Percentiles rank a stretch among this genome's conserved stretches.
These are phyloP conservation scores for Antheraea assamensis DNA, from an alignment of 2,888 invertebrate species.

Conservation along the genomic window DNA sequence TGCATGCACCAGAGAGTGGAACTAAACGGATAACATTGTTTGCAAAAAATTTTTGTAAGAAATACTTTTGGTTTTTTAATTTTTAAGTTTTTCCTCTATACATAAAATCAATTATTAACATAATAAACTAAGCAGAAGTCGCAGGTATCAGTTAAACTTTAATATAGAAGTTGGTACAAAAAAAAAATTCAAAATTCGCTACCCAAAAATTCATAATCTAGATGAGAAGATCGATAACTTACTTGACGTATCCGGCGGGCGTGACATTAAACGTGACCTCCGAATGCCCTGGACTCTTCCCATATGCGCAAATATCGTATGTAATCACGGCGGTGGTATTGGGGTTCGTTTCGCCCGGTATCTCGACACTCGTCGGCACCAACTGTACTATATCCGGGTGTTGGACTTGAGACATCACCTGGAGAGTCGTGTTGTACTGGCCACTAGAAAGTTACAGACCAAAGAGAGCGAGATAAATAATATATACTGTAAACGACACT, in stretches of 20 bases:
- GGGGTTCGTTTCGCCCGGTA: conserved; percentile 60
- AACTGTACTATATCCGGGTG: conserved; percentile 84
- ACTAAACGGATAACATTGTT: too few species aligned
- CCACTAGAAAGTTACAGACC: conserved; percentile 58
- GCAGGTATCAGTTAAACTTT: too few species aligned
- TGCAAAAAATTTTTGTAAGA: too few species aligned
- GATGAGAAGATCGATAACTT: conserved; percentile 37
- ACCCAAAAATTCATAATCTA: too few species aligned
- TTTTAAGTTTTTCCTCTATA: too few species aligned
- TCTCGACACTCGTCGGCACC: conserved; percentile 70
- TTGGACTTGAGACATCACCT: conserved; percentile 82
- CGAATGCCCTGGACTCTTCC: conserved; percentile 85
- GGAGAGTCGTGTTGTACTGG: conserved; percentile 66
- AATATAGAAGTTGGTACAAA: too few species aligned
- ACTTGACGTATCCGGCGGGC: conserved; percentile 76
- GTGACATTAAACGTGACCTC: conserved; percentile 84
- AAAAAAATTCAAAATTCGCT: too few species aligned
- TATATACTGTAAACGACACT: neutral
- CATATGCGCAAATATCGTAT: conserved; percentile 81
- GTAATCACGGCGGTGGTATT: conserved; percentile 58
- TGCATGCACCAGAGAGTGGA: too few species aligned
- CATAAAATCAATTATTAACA: too few species aligned
- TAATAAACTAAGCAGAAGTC: too few species aligned
- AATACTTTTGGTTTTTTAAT: too few species aligned
- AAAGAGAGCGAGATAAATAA: neutral